Evolutionary conservation across 2,113 vertebrate species (phyloP).

Genomic region (Progne subis): DNA sequence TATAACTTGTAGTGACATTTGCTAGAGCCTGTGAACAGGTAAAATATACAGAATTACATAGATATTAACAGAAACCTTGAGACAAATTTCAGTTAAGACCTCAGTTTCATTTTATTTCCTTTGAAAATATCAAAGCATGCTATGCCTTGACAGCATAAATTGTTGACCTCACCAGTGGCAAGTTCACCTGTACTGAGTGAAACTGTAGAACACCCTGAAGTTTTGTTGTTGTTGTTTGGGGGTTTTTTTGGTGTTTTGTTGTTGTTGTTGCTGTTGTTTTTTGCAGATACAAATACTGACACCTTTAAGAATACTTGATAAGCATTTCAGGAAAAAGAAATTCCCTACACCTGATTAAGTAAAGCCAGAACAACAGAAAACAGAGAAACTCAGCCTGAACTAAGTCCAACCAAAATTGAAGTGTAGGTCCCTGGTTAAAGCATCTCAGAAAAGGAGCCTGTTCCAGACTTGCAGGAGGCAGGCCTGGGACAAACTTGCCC

Average conservation of each 20-base stretch:
- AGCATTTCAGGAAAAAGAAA: slow-evolving; percentile 56
- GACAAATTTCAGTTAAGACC: slow-evolving; percentile 60
- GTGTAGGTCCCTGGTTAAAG: slow-evolving; percentile 26
- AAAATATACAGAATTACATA: slow-evolving; percentile 48
- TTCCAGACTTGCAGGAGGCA: slow-evolving; percentile 36
- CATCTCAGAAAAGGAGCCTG: slow-evolving; percentile 6
- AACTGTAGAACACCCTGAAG: slow-evolving; percentile 56
- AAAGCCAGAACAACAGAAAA: slow-evolving; percentile 8
- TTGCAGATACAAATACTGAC: slow-evolving; percentile 42
- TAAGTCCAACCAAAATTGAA: not conserved
- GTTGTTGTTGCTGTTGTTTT: not conserved
- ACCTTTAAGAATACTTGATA: slow-evolving; percentile 5
- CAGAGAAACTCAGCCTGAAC: not conserved
- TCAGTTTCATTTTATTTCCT: slow-evolving; percentile 53
- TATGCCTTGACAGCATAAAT: slow-evolving; percentile 57
- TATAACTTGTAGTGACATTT: slow-evolving; percentile 6
- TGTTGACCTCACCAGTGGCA: slow-evolving; percentile 61
- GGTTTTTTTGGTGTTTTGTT: not conserved
- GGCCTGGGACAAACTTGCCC: slow-evolving; percentile 1
- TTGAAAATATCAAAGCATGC: slow-evolving; percentile 58
- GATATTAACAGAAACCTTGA: slow-evolving; percentile 34
- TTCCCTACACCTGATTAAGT: slow-evolving; percentile 19
- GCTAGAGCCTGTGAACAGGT: slow-evolving; percentile 18
- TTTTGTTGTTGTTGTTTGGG: not conserved
- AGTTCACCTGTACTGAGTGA: slow-evolving; percentile 23